Evolutionary conservation across 2,113 vertebrate species (phyloP), one percentile per base, ranked within the genome.

Genomic region (Anseranas semipalmata): DNA sequence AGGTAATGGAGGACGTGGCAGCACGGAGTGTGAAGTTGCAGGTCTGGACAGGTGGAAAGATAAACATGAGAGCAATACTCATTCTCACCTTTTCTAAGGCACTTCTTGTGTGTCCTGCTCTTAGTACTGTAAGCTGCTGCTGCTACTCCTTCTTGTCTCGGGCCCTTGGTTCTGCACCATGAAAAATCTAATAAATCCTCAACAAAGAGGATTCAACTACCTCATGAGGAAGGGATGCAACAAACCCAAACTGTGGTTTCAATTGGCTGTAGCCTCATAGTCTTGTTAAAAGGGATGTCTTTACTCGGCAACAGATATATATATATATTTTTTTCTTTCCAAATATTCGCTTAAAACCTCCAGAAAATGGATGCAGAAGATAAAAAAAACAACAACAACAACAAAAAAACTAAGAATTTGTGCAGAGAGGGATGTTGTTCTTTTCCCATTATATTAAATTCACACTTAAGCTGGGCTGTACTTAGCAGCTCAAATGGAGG

Each of bases 11-110:
- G 52, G 10, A 67, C 46, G 12, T 43, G 37, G 30, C 46, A 5
- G 1, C 52, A 9, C 17, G 52, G 14, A 72, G 18, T 53, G 25
- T 0, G 0, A 70, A 82, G 53, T 21, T 70, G 53, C 2, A 13
- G 24, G 35, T 62, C 63, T n/a, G 53, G 22, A 28, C 45, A 67
- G 46, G 19, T 59, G 19, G 77, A 25, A 95, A 66, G 48, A 74
- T 41, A 28, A 68, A 8, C 25, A 21, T 30, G 63, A 65, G 30
- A 59, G n/a, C 17, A 43, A 5, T 66, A 9, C 20, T 13, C 21
- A 48, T 72, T 79, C 32, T 30, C 46, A 62, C n/a, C 19, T 86
- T 90, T 74, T 59, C 50, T 45, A 50, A 72, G 48, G n/a, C 56
- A 46, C 9, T 76, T 0, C 0, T 20, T 79, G 22, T 24, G 10